A percentile compares a stretch with the other conserved stretches of the same genome.
phyloP scores from a whole-genome alignment of 2,888 invertebrate species.

The Lumbricus terrestris region DNA sequence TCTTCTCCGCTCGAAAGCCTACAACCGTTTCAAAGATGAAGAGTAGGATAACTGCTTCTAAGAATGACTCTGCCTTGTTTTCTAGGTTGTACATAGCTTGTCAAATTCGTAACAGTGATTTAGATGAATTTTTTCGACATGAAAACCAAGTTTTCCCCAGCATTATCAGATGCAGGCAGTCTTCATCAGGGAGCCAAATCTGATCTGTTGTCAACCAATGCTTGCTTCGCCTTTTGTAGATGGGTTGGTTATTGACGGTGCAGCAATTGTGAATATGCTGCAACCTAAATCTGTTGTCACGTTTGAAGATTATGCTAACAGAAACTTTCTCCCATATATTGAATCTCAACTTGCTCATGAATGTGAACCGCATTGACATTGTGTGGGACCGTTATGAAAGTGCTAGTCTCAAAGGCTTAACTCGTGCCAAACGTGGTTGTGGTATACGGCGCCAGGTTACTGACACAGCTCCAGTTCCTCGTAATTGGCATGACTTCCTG shows the following conservation, averaged over 20 bases:
- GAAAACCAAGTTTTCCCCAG: constrained; percentile 17
- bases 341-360: neutral
- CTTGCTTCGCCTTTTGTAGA: neutral
- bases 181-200: neutral
- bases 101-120: constrained; percentile 14
- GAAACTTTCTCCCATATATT: neutral
- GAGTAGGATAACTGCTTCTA: neutral
- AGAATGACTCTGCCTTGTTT: neutral
- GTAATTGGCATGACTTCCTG: too few relatives aligned
- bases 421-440: neutral
- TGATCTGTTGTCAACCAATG: constrained; percentile 11
- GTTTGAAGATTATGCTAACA: neutral
- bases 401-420: too few relatives aligned
- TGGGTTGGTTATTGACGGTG: constrained; percentile 10
- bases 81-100: neutral
- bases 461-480: too few relatives aligned
- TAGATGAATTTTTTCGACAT: constrained; percentile 18
- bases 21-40: neutral
- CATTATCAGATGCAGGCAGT: neutral
- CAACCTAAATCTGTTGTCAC: neutral
- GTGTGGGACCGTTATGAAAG: too few relatives aligned
- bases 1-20: too few relatives aligned
- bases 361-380: neutral
- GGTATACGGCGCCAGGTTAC: constrained; percentile 5
- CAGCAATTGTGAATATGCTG: constrained; percentile 18